Conservation (phyloP, 2,888 invertebrate genomes). For the Cryptosula pallasiana region DNA sequence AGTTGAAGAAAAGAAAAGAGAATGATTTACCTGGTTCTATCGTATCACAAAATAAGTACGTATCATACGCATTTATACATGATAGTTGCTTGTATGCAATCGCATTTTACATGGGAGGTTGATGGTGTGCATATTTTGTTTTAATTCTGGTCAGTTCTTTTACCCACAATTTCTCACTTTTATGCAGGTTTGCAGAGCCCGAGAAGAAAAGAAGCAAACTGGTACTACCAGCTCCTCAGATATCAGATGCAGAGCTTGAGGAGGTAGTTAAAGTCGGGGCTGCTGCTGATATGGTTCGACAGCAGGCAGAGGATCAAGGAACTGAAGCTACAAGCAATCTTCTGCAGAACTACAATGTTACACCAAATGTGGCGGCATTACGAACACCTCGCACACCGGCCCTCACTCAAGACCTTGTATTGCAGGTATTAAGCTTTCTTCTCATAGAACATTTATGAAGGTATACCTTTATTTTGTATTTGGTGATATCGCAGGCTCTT, state of each 20-base stretch:
- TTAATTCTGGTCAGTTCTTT: too few species aligned
- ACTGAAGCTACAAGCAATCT: conserved; percentile 70
- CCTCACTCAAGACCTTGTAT: conserved; percentile 51
- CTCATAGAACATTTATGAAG: too few species aligned
- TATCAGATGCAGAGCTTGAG: conserved; percentile 72
- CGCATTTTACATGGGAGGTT: too few species aligned
- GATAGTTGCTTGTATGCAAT: too few species aligned
- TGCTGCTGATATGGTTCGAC: conserved; percentile 59
- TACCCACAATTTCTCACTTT: too few species aligned
- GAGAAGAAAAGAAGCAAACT: conserved; percentile 88
- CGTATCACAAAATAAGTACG: conserved; percentile 59
- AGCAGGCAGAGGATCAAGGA: conserved; percentile 74
- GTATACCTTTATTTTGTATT: too few species aligned
- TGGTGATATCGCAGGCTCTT: too few species aligned
- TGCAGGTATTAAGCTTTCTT: conserved; percentile 5
- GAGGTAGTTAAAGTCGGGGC: conserved; percentile 60
- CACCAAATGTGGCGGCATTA: conserved; percentile 61
- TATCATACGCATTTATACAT: too few species aligned
- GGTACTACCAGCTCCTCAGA: conserved; percentile 92
- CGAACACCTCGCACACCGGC: conserved; percentile 76
- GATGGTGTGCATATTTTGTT: too few species aligned
- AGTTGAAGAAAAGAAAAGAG: conserved; percentile 89
- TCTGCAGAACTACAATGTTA: conserved; percentile 78
- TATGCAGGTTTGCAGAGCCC: conserved; percentile 64
- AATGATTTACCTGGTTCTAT: conserved; percentile 83